phyloP scores from a whole-genome alignment of 2,888 invertebrate species.

The Peribatodes rhomboidaria region DNA sequence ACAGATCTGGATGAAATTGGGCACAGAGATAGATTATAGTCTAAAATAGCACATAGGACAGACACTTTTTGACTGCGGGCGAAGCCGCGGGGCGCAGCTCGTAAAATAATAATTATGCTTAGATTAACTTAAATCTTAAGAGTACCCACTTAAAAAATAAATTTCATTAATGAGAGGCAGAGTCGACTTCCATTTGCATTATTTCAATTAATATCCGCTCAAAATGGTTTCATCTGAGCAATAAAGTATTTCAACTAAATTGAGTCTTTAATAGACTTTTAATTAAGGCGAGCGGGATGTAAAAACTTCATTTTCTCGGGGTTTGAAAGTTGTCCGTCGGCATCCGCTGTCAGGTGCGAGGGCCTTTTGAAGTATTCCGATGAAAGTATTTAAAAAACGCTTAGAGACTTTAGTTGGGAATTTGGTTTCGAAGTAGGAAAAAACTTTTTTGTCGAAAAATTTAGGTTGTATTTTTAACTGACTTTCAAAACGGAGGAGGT shows the following conservation, averaged over 20 bases:
- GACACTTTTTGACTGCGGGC: too few species aligned
- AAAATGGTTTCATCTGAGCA: slow-evolving; percentile 29
- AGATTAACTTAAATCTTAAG: slow-evolving; percentile 14
- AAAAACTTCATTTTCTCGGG: slow-evolving; percentile 25
- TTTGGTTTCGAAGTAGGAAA: too few species aligned
- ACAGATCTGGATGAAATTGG: too few species aligned
- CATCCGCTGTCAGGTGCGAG: slow-evolving; percentile 17
- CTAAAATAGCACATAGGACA: too few species aligned
- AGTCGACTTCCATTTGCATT: slow-evolving; percentile 40
- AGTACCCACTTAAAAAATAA: slow-evolving; percentile 11
- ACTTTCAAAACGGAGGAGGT: too few species aligned
- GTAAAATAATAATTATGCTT: slow-evolving; percentile 1
- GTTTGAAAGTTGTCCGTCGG: slow-evolving; percentile 18
- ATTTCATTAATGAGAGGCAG: slow-evolving; percentile 31
- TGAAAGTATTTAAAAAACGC: slow-evolving; percentile 4
- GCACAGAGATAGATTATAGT: too few species aligned
- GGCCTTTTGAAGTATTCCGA: slow-evolving; percentile 10
- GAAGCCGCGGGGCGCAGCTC: too few species aligned
- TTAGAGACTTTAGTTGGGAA: neutral
- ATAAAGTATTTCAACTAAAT: slow-evolving; percentile 36
- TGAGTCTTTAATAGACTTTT: slow-evolving; percentile 43
- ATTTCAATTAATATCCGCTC: slow-evolving; percentile 39
- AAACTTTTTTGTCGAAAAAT: too few species aligned
- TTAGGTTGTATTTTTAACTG: too few species aligned
- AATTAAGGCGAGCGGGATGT: slow-evolving; percentile 38